These are phyloP conservation scores for Altica lythri DNA, from an alignment of 2,888 invertebrate species.

Conservation along the genomic window DNA sequence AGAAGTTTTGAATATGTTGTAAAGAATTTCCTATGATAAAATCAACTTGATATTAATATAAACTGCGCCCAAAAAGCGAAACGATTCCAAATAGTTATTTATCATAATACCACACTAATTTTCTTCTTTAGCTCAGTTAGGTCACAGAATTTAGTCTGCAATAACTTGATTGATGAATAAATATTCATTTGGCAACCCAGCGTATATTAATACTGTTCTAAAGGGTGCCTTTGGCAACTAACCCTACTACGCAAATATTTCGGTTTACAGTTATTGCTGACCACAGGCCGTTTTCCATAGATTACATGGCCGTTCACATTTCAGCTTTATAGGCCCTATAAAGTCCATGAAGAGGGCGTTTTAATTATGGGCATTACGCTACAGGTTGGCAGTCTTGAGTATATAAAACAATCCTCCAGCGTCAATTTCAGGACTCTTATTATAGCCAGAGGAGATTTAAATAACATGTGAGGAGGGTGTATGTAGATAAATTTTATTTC, in stretches of 20 bases:
- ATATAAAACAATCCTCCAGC: conserved; percentile 24
- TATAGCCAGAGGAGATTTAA: conserved; percentile 4
- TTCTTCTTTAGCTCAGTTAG: no score
- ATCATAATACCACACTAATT: no score
- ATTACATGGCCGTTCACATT: conserved; percentile 34
- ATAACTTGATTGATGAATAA: background rate
- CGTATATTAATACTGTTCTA: conserved; percentile 17
- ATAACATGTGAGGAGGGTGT: background rate
- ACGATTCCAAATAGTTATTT: no score
- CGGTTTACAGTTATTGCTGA: conserved; percentile 43
- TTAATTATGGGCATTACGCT: conserved; percentile 39
- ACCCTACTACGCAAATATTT: conserved; percentile 39
- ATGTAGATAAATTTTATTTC: no score
- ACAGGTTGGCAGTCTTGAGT: conserved; percentile 35
- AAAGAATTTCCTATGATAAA: no score
- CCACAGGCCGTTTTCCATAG: conserved; percentile 40
- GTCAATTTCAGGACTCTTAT: conserved; percentile 17
- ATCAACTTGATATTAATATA: no score
- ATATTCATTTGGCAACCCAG: conserved; percentile 15
- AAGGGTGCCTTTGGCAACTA: conserved; percentile 26
- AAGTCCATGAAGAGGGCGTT: conserved; percentile 29
- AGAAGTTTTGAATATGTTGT: no score
- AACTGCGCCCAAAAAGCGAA: no score
- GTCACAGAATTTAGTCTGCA: no score
- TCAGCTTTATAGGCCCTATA: conserved; percentile 33